Evolutionary conservation across 2,797 vertebrate species (phyloP).

Genomic region (Hoplostethus mediterraneus): DNA sequence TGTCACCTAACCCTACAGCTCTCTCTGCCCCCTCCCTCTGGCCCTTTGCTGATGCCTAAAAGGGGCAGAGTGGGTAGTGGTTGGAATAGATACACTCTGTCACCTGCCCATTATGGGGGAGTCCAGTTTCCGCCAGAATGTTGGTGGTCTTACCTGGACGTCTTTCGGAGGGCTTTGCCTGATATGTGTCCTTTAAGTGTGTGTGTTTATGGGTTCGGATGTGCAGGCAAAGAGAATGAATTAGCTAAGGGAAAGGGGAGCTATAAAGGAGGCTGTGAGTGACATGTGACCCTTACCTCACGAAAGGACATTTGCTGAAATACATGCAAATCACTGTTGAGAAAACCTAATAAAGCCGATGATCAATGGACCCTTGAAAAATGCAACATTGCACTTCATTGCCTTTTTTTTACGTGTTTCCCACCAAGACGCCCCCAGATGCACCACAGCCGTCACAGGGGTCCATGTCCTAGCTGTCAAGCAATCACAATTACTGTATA

Average conservation of each 20-base stretch:
- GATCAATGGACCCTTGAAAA: constrained; percentile 20
- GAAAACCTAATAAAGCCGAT: constrained; percentile 17
- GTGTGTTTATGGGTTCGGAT: not conserved
- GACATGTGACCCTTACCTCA: not conserved
- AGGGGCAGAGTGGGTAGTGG: constrained; percentile 42
- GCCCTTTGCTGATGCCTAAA: constrained; percentile 47
- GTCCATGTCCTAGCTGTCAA: constrained; percentile 67
- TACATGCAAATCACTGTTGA: constrained; percentile 13
- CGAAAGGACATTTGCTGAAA: not conserved
- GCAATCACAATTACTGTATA: constrained; percentile 72
- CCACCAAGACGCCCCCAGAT: constrained; percentile 36
- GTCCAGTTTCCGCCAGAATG: constrained; percentile 37
- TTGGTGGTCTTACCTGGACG: constrained; percentile 2
- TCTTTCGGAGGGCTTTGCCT: not conserved
- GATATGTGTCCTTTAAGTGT: not conserved
- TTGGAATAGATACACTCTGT: constrained; percentile 52
- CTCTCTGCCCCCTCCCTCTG: constrained; percentile 29
- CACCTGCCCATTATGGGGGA: constrained; percentile 30
- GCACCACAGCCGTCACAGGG: constrained; percentile 31
- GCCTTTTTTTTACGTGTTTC: constrained; percentile 28
- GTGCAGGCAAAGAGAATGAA: not conserved
- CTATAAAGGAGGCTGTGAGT: not conserved
- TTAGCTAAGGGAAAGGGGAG: too few relatives aligned
- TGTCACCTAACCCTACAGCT: constrained; percentile 71
- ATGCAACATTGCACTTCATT: constrained; percentile 17